phyloP scores from a whole-genome alignment of 2,113 vertebrate species.

The Neogobius melanostomus region DNA sequence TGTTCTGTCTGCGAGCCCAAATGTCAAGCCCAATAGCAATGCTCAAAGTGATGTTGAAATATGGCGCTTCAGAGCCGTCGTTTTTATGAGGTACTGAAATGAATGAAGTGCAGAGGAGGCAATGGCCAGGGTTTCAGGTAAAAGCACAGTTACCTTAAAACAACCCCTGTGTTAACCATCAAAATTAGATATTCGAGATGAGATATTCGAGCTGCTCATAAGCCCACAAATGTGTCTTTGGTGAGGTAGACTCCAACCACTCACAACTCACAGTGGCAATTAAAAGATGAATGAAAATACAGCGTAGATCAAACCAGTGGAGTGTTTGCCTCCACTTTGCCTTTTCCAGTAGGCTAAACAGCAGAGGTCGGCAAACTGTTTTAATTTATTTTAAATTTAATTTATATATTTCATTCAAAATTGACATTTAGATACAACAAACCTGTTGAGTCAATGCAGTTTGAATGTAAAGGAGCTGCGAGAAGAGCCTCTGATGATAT shows the following conservation, averaged over 20 bases:
- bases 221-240: background rate
- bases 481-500: no score
- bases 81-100: slow-evolving; percentile 44
- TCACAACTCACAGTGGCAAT: background rate
- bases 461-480: no score
- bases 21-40: slow-evolving; percentile 54
- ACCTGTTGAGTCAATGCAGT: no score
- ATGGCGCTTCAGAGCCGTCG: slow-evolving; percentile 41
- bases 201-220: no score
- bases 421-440: no score
- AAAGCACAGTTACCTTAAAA: slow-evolving; percentile 1
- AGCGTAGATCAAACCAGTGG: no score
- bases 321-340: no score
- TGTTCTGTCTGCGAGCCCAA: slow-evolving; percentile 68
- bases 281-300: background rate
- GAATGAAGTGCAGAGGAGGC: slow-evolving; percentile 36
- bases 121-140: background rate
- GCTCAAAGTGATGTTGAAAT: slow-evolving; percentile 54
- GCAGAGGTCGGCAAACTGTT: no score
- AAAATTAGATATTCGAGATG: background rate
- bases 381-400: no score
- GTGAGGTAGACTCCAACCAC: background rate
- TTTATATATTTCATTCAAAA: no score
- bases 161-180: background rate
- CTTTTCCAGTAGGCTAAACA: no score